phyloP scores from a whole-genome alignment of 2,888 invertebrate genomes.

The Lasioglossum zephyrum region DNA sequence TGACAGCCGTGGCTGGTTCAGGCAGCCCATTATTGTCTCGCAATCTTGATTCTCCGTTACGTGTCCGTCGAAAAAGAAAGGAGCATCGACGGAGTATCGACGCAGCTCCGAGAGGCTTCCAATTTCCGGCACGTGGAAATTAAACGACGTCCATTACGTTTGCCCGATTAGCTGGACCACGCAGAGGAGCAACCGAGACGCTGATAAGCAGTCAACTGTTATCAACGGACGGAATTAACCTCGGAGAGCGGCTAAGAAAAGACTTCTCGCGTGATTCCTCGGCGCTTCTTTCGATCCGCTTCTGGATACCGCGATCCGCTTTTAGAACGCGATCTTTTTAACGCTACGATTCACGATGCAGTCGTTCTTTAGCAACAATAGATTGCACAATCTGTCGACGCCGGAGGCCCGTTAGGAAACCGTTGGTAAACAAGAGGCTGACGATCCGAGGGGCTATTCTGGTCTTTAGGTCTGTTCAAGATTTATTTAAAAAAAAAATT shows the following conservation, averaged over 20 bases:
- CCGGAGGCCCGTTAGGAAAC: background rate
- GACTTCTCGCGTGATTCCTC: slow-evolving; percentile 30
- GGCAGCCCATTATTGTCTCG: background rate
- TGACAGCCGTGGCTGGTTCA: slow-evolving; percentile 34
- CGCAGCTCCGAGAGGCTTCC: background rate
- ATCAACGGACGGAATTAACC: slow-evolving; percentile 67
- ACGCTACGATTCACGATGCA: background rate
- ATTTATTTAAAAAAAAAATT: background rate
- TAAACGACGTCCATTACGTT: slow-evolving; percentile 23
- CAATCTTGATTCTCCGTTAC: background rate
- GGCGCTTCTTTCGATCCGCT: slow-evolving; percentile 40
- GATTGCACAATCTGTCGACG: slow-evolving; percentile 14
- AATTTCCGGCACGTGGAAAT: slow-evolving; percentile 12
- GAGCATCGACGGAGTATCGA: background rate
- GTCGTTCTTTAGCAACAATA: slow-evolving; percentile 9
- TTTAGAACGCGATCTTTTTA: slow-evolving; percentile 24
- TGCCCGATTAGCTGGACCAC: slow-evolving; percentile 45
- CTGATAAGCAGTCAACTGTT: slow-evolving; percentile 53
- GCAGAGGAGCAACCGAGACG: slow-evolving; percentile 24
- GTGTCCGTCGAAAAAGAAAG: background rate
- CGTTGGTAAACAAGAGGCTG: background rate
- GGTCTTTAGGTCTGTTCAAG: background rate
- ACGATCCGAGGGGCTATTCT: background rate
- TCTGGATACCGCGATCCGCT: slow-evolving; percentile 8
- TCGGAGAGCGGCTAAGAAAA: slow-evolving; percentile 55